Base-by-base conservation (phyloP, 2,888 invertebrate genomes). In the Nipponacmea schrenckii region DNA sequence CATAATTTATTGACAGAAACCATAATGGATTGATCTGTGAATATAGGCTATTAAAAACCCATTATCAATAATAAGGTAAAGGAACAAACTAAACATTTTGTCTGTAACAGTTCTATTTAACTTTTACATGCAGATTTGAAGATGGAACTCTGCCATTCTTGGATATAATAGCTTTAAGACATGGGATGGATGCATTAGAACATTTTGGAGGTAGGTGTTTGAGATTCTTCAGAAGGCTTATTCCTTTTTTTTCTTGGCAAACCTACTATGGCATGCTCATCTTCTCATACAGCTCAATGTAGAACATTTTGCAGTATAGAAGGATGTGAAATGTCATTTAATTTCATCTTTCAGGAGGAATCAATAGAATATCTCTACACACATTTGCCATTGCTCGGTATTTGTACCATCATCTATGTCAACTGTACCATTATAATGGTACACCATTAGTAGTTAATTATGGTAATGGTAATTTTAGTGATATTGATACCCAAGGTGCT, bases 71-170 rank as follows among this genome's bases (percentile, higher is more conserved):
- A 31, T 3, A 2, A 3, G 31, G 31, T 31, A 3, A 31, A 31
- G 31, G 31, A n/a, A n/a, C n/a, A n/a, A n/a, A 64, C 3, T n/a
- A 17, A 5, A 8, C 56, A n/a, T n/a, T 56, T 26, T 17, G 15
- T 20, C 26, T 68, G 17, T 14, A 12, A 62, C 26, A 31, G 12
- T 67, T 69, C 63, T 72, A 20, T 67, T 66, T 74, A 7, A 56
- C 7, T 56, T 20, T 56, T 56, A 2, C 14, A 24, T 75, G 20
- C 74, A 85, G 84, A 64, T 96, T 96, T 90, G 98, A 98, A 91
- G 97, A 98, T 91, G 98, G 98, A 4, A 97, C 98, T 0, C 82
- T 95, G 20, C 91, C 96, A 20, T 98, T 95, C 89, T 90, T 97
- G 64, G 94, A 95, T 27, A 95, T 98, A 75, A 89, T 94, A 66